Conservation (phyloP, 2,797 vertebrate species). For the Synanceia verrucosa region DNA sequence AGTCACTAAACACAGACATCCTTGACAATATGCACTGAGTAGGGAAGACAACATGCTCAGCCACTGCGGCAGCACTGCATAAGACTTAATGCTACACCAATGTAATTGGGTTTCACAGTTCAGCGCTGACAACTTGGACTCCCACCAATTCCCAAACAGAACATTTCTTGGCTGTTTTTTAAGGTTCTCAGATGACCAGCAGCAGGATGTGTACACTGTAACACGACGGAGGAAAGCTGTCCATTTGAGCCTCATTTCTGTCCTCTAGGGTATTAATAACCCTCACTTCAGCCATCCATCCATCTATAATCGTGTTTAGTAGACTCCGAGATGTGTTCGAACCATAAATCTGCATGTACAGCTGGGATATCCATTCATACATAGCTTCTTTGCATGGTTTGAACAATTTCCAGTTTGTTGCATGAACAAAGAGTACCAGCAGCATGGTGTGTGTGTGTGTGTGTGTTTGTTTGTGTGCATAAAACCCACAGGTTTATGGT, state of each 20-base stretch:
- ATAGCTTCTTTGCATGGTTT: background rate
- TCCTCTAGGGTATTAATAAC: conserved; percentile 42
- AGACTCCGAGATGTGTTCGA: conserved; percentile 27
- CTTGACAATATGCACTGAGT: background rate
- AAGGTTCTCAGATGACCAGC: conserved; percentile 18
- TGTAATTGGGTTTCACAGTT: conserved; percentile 44
- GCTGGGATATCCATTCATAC: conserved; percentile 50
- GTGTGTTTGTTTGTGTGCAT: background rate
- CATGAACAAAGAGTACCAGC: conserved; percentile 27
- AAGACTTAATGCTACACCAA: conserved; percentile 14
- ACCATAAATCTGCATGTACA: conserved; percentile 55
- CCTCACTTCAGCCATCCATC: conserved; percentile 23
- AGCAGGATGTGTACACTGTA: conserved; percentile 25
- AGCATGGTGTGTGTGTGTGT: background rate
- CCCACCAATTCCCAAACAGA: conserved; percentile 19
- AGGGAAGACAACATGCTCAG: conserved; percentile 1
- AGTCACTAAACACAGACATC: background rate
- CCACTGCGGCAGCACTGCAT: background rate
- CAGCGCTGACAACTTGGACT: conserved; percentile 29
- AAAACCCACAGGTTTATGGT: conserved; percentile 5
- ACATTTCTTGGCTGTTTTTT: conserved; percentile 44
- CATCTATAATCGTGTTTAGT: conserved; percentile 44
- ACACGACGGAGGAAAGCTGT: conserved; percentile 33
- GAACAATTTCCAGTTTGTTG: conserved; percentile 42
- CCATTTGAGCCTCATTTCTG: conserved; percentile 28